A percentile compares a stretch with the other conserved stretches of the same genome.
These are phyloP conservation scores for Protosalanx chinensis DNA, from an alignment of 2,797 vertebrate genomes.

Conservation along the genomic window DNA sequence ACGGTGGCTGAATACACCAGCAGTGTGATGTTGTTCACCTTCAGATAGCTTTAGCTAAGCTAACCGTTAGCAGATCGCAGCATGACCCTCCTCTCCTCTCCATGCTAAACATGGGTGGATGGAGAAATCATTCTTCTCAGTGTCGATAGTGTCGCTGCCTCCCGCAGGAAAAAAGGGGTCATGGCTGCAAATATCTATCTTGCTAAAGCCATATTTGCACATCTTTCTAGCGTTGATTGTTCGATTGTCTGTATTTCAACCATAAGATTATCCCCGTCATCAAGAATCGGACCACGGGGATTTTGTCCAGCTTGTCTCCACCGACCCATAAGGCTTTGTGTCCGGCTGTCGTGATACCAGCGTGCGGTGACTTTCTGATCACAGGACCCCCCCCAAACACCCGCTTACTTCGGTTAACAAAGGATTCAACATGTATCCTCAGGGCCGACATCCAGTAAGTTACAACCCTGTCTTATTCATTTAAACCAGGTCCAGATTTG, in stretches of 20 bases:
- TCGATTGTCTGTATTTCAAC: conserved; percentile 25
- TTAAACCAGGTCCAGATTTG: conserved; percentile 17
- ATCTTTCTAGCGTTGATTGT: neutral
- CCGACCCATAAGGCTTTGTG: conserved; percentile 47
- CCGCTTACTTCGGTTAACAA: conserved; percentile 69
- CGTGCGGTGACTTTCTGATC: conserved; percentile 55
- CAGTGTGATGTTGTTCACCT: neutral
- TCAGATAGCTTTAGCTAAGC: neutral
- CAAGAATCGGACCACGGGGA: conserved; percentile 54
- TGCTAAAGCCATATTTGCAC: neutral
- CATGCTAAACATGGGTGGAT: conserved; percentile 1
- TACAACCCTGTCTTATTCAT: conserved; percentile 34
- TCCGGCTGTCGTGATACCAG: conserved; percentile 52
- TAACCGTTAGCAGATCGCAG: neutral
- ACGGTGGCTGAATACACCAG: neutral
- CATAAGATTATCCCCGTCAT: conserved; percentile 58
- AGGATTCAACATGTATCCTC: conserved; percentile 84
- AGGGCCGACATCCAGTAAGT: conserved; percentile 90
- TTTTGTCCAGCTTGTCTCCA: conserved; percentile 50
- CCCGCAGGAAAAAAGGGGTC: neutral
- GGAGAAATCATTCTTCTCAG: neutral
- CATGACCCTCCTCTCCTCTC: neutral
- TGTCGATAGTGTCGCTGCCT: neutral
- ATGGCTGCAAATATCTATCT: neutral
- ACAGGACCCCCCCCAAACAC: conserved; percentile 64